Evolutionary conservation across 2,888 invertebrate genomes (phyloP), one percentile per base, ranked within the genome.

Genomic region (Mechanitis mazaeus): DNA sequence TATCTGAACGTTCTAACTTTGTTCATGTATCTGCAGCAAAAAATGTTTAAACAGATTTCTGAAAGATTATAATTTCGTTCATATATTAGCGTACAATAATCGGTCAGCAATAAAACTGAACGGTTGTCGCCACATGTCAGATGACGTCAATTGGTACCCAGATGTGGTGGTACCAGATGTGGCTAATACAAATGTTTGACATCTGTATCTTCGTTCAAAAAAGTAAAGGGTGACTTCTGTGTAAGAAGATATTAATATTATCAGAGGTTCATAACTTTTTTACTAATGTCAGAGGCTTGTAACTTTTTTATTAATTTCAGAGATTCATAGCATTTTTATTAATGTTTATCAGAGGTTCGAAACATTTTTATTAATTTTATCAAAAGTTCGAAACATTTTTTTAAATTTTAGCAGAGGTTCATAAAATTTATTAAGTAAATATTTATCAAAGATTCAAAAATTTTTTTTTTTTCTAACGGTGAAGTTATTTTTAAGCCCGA

Each of bases 111-210:
- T 78, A 78, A 76, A 79, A 72, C 67, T 69, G 73, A 70, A 71
- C 72, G 71, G 75, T 76, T 80, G 81, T 82, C 77, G 79, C 81
- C 85, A 84, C 84, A 85, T 85, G 87, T 83, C 77, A 75, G 69
- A 68, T 84, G 82, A 85, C 85, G 87, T 83, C 83, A 83, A 72
- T 76, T 82, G 85, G 75, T 71, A 69, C 72, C 84, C 87, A 87
- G 85, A 87, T 86, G 86, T 78, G 79, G 68, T 69, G 31, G 71
- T 68, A 75, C 82, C 85, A 85, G 84, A 84, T 84, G 84, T 78
- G 75, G 72, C 31, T 69, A 74, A 71, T 72, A 70, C 67, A 69
- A 75, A 76, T 82, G 82, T 75, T 79, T 84, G 82, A 86, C 87
- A 87, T 86, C 81, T 87, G 86, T 87, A 85, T 69, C 70, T 66